Conservation (phyloP, 1,140 invertebrate genomes). For the Lepidotrigona ventralis region DNA sequence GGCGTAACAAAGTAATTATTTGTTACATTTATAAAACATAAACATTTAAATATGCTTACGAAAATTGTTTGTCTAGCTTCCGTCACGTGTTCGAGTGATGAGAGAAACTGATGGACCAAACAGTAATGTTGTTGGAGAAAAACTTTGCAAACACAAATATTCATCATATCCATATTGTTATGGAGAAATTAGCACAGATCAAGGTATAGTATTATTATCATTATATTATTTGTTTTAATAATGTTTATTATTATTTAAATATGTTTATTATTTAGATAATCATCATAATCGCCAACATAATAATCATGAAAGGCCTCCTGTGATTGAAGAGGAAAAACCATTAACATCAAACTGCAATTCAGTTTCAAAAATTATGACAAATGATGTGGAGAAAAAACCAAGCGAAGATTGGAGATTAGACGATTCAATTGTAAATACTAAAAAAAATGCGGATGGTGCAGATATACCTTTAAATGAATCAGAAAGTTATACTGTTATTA, state of each 20-base stretch:
- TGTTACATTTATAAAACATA: neutral
- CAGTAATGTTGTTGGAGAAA: slow-evolving; percentile 83
- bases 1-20: slow-evolving; percentile 79
- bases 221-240: too few relatives aligned
- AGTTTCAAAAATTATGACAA: slow-evolving; percentile 72
- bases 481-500: slow-evolving; percentile 85
- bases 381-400: slow-evolving; percentile 70
- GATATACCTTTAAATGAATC: slow-evolving; percentile 79
- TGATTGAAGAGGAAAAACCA: slow-evolving; percentile 77
- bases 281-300: slow-evolving; percentile 73
- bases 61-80: slow-evolving; percentile 74
- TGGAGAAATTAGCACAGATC: slow-evolving; percentile 87
- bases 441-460: slow-evolving; percentile 68
- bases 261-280: slow-evolving; percentile 70
- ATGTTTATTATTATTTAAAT: too few relatives aligned
- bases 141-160: slow-evolving; percentile 91
- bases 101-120: slow-evolving; percentile 82
- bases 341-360: slow-evolving; percentile 75
- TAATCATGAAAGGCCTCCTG: slow-evolving; percentile 71
- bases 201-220: slow-evolving; percentile 72
- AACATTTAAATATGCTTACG: neutral
- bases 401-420: slow-evolving; percentile 74
- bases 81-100: slow-evolving; percentile 84
- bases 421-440: slow-evolving; percentile 64
- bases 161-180: slow-evolving; percentile 92